Conservation (phyloP, 2,888 invertebrate species). For the Rhagophthalmus giganteus region DNA sequence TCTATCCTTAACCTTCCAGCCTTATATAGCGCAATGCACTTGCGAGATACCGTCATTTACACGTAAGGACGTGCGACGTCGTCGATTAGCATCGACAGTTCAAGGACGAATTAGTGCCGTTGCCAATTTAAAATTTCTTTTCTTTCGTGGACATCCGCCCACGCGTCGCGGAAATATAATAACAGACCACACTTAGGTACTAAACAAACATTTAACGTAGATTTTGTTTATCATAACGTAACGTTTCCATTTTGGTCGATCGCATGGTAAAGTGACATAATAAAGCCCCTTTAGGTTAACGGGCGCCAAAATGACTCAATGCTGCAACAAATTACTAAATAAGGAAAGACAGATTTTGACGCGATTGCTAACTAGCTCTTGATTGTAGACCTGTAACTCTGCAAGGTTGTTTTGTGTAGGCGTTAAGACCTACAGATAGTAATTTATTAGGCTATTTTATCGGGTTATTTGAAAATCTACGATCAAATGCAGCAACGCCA, state of each 20-base stretch:
- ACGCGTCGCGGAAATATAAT: too few species aligned
- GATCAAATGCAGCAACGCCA: slow-evolving; percentile 12
- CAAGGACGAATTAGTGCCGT: slow-evolving; percentile 27
- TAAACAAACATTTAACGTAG: too few species aligned
- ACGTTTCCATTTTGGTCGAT: too few species aligned
- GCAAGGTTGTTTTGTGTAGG: slow-evolving; percentile 24
- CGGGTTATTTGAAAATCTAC: slow-evolving; percentile 6
- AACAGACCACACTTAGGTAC: too few species aligned
- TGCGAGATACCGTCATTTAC: slow-evolving; percentile 21
- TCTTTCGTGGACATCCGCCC: too few species aligned
- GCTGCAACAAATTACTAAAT: slow-evolving; percentile 21
- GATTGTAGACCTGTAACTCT: slow-evolving; percentile 24
- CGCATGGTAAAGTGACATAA: too few species aligned
- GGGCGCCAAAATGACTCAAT: slow-evolving; percentile 19
- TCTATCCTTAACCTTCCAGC: slow-evolving; percentile 36
- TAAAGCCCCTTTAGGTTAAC: slow-evolving; percentile 8
- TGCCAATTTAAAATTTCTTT: slow-evolving; percentile 21
- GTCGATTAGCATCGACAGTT: slow-evolving; percentile 30
- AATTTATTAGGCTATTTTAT: slow-evolving; percentile 24
- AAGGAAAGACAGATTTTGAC: slow-evolving; percentile 23
- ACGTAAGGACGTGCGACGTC: slow-evolving; percentile 23
- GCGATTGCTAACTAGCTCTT: slow-evolving; percentile 22
- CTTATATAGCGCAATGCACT: slow-evolving; percentile 33
- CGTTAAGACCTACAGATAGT: slow-evolving; percentile 18
- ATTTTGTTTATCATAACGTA: too few species aligned